phyloP scores from a whole-genome alignment of 2,888 invertebrate genomes.

The Epistrophella euchroma region DNA sequence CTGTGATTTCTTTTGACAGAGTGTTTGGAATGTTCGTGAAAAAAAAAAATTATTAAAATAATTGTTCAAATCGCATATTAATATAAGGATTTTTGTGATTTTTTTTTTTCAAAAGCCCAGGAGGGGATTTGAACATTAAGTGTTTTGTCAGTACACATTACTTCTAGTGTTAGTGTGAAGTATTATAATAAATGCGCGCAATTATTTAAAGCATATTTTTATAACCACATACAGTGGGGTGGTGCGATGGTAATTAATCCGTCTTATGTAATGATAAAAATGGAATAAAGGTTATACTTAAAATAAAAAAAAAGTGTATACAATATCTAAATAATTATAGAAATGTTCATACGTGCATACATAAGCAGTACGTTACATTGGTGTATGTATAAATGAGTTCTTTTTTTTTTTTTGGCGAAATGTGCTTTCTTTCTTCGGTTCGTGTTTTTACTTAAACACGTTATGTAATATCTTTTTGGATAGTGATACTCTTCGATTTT shows the following conservation, averaged over 20 bases:
- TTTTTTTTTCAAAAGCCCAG: slow-evolving; percentile 62
- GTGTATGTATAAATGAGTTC: slow-evolving; percentile 70
- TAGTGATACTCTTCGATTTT: slow-evolving; percentile 69
- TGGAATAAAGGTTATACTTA: slow-evolving; percentile 50
- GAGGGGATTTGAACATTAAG: slow-evolving; percentile 61
- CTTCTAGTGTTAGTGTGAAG: slow-evolving; percentile 29
- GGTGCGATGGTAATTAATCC: slow-evolving; percentile 57
- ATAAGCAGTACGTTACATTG: slow-evolving; percentile 51
- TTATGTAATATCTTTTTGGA: slow-evolving; percentile 76
- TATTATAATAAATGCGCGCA: slow-evolving; percentile 67
- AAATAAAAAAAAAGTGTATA: slow-evolving; percentile 16
- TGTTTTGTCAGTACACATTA: slow-evolving; percentile 39
- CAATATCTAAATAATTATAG: slow-evolving; percentile 56
- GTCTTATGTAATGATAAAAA: slow-evolving; percentile 72
- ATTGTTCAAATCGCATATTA: slow-evolving; percentile 23
- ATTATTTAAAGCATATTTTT: slow-evolving; percentile 57
- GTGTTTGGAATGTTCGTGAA: slow-evolving; percentile 18
- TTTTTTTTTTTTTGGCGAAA: slow-evolving; percentile 56
- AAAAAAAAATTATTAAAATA: slow-evolving; percentile 26
- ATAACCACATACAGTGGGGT: slow-evolving; percentile 40
- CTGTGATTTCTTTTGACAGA: slow-evolving; percentile 3
- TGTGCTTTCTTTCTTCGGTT: slow-evolving; percentile 72
- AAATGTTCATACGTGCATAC: slow-evolving; percentile 56
- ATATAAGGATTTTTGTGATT: slow-evolving; percentile 37
- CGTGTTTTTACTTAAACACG: slow-evolving; percentile 73